Conservation (phyloP, 2,888 invertebrate genomes). For the Ophioninae sp. region DNA sequence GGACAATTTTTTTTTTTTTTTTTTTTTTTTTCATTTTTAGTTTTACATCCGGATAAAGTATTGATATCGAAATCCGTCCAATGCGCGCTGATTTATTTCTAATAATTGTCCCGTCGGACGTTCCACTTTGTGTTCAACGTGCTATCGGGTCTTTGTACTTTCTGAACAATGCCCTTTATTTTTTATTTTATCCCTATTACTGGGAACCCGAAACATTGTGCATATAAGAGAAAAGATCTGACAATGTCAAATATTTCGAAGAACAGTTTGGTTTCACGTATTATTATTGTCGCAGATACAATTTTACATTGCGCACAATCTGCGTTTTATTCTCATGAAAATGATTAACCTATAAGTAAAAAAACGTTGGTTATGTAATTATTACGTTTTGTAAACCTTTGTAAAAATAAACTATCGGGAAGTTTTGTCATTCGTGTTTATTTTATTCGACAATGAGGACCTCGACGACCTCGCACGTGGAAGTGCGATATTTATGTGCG, state of each 20-base stretch:
- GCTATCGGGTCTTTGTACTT: background rate
- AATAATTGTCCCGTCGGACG: background rate
- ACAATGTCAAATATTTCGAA: background rate
- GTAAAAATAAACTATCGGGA: conserved; percentile 61
- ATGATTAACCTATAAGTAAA: conserved; percentile 31
- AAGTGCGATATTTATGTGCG: too few species aligned
- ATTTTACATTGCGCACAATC: conserved; percentile 21
- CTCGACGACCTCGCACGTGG: too few species aligned
- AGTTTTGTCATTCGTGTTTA: conserved; percentile 28
- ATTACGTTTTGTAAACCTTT: conserved; percentile 63
- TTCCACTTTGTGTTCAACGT: background rate
- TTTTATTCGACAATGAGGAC: background rate
- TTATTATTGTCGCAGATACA: background rate
- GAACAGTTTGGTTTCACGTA: background rate
- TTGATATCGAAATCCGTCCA: conserved; percentile 46
- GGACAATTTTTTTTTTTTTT: conserved; percentile 5
- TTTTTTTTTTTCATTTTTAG: background rate
- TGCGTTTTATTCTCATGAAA: conserved; percentile 12
- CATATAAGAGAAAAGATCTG: background rate
- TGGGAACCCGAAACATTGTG: background rate
- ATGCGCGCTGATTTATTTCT: background rate
- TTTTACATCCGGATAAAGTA: background rate
- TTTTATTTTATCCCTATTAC: background rate
- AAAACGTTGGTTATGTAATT: conserved; percentile 60
- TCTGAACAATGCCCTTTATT: background rate